Evolutionary conservation across 2,888 invertebrate genomes (phyloP), one percentile per base, ranked within the genome.

Genomic region (Kuschelorhynchus macadamiae): DNA sequence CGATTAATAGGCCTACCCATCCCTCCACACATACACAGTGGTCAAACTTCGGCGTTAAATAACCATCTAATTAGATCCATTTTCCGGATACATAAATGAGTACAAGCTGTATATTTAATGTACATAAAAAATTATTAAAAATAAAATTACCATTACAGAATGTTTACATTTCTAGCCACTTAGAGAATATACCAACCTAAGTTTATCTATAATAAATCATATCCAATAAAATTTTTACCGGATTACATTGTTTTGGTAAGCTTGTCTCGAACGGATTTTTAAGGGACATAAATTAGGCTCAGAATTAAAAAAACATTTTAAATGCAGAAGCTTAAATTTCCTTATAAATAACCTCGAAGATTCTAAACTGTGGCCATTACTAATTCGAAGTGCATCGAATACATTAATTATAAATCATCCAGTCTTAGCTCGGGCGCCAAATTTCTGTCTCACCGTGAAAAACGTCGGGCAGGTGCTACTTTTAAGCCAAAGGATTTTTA

Each of bases 401-500:
- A 44, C 61, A 61, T 67, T 55, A 55, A 49, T 56, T 41, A 61
- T 67, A 67, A 67, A 67, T 67, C 67, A 67, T 17, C 41, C 16
- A 61, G 67, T 50, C 67, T 67, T 67, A 67, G 49, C 30, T 56
- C 50, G 33, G 69, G 71, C 72, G 73, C 73, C 74, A 72, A 72
- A 73, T 71, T 71, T 72, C 62, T 63, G 67, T 62, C 73, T 50
- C 33, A 11, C 39, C 16, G n/a, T 62, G 70, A 70, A 62, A 70
- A 67, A 67, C 44, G 71, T 49, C 16, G 66, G 62, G 63, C 67
- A 66, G 68, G 68, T 65, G 68, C 56, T 18, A 17, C 39, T 5
- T 16, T 42, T 52, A 41, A 60, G 53, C 52, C 60, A 32, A 39
- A 47, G 55, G 47, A 55, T 61, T 66, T 60, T 61, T 67, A 36